Evolutionary conservation across 2,888 invertebrate species (phyloP).

Genomic region (Hirtodrosophila duncani): DNA sequence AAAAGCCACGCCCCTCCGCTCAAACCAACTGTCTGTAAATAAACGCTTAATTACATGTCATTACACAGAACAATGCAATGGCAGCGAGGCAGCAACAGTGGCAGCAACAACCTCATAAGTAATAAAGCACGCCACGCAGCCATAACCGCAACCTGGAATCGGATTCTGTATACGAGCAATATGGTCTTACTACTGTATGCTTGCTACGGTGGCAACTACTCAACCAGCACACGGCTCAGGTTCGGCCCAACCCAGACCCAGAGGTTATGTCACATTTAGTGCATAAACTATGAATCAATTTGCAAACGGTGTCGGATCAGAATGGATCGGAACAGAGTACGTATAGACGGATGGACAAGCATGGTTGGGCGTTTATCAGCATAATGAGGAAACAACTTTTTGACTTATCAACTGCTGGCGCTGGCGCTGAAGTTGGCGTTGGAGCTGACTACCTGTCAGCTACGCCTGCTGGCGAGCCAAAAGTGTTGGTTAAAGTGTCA

Average conservation of each 20-base stretch:
- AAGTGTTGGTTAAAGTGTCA: conserved; percentile 71
- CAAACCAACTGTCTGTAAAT: conserved; percentile 62
- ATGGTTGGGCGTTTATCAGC: conserved; percentile 63
- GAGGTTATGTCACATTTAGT: conserved; percentile 74
- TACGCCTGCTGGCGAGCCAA: conserved; percentile 53
- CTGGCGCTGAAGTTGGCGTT: conserved; percentile 2
- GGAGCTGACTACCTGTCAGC: conserved; percentile 37
- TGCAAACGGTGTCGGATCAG: conserved; percentile 46
- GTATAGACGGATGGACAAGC: neutral
- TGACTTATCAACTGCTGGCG: conserved; percentile 59
- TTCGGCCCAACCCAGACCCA: conserved; percentile 1
- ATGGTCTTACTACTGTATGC: conserved; percentile 1
- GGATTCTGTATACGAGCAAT: conserved; percentile 23
- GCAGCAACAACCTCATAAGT: conserved; percentile 60
- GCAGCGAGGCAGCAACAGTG: conserved; percentile 18
- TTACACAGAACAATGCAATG: conserved; percentile 56
- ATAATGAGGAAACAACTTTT: conserved; percentile 71
- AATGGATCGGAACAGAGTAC: neutral
- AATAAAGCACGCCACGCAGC: conserved; percentile 60
- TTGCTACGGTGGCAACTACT: neutral
- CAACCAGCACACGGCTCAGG: neutral
- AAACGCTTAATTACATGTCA: conserved; percentile 77
- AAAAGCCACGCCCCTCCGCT: conserved; percentile 55
- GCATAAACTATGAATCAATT: conserved; percentile 72
- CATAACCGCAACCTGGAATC: conserved; percentile 51